Evolutionary conservation across 2,888 invertebrate species (phyloP).

Genomic region (Phaedon cochleariae): DNA sequence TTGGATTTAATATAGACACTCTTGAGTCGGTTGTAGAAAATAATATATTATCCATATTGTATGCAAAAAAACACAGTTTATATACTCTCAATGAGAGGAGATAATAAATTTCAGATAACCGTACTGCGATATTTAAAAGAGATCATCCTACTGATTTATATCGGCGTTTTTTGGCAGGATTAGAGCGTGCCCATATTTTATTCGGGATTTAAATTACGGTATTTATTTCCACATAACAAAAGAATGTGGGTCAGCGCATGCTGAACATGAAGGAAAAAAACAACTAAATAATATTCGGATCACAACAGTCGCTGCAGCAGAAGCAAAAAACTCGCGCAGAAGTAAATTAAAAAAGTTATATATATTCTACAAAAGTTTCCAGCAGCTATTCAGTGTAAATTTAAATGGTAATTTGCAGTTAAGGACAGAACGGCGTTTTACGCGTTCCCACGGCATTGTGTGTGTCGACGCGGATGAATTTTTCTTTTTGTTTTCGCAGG

Average conservation of each 20-base stretch:
- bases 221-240: not conserved
- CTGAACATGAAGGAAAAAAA: not conserved
- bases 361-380: constrained; percentile 23
- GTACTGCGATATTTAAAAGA: not conserved
- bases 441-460: constrained; percentile 23
- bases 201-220: not conserved
- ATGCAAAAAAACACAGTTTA: no score
- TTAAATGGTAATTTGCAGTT: constrained; percentile 30
- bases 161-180: not conserved
- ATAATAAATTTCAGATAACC: not conserved
- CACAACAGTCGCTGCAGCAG: not conserved
- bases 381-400: constrained; percentile 21
- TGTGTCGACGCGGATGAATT: constrained; percentile 17
- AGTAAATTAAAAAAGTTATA: constrained; percentile 25
- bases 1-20: no score
- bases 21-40: no score
- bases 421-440: constrained; percentile 21
- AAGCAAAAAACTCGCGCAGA: not conserved
- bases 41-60: no score
- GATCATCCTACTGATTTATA: not conserved
- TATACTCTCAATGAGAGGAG: not conserved
- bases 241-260: not conserved
- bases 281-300: not conserved
- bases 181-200: not conserved
- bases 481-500: constrained; percentile 23